Percentiles rank a stretch among this genome's conserved stretches.
These are phyloP conservation scores for Antheraea pernyi DNA, from an alignment of 1,140 invertebrate genomes.

Conservation along the genomic window DNA sequence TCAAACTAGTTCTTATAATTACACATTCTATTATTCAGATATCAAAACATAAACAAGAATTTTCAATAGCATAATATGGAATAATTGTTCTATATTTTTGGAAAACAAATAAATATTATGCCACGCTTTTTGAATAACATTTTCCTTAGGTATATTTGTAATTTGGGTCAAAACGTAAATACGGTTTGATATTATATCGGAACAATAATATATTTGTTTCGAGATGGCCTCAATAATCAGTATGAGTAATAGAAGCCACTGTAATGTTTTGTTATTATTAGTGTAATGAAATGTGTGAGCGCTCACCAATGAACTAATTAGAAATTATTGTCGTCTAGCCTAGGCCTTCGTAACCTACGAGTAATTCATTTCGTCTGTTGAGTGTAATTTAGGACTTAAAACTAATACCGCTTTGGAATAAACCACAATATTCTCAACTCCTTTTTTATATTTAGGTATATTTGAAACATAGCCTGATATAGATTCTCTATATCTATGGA, in stretches of 20 bases:
- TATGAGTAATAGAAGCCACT: conserved; percentile 10
- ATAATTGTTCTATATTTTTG: too few relatives aligned
- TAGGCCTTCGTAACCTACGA: conserved; percentile 10
- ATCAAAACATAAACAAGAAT: too few relatives aligned
- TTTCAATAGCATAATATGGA: too few relatives aligned
- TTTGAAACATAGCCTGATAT: too few relatives aligned
- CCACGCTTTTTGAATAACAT: too few relatives aligned
- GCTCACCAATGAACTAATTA: conserved; percentile 23
- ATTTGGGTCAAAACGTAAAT: not conserved
- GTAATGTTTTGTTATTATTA: conserved; percentile 16
- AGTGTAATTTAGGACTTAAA: not conserved
- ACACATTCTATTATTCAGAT: too few relatives aligned
- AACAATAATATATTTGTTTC: not conserved
- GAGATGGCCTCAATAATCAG: conserved; percentile 13
- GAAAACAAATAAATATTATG: too few relatives aligned
- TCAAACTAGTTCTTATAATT: too few relatives aligned
- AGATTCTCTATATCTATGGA: too few relatives aligned
- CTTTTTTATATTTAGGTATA: not conserved
- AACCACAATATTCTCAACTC: not conserved
- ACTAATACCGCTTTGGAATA: not conserved
- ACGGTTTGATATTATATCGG: not conserved
- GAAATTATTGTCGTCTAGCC: conserved; percentile 13
- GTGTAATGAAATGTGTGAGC: conserved; percentile 6
- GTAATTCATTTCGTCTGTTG: not conserved
- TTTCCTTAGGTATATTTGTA: not conserved